phyloP scores from a whole-genome alignment of 2,888 invertebrate genomes.

The Beris chalybata region DNA sequence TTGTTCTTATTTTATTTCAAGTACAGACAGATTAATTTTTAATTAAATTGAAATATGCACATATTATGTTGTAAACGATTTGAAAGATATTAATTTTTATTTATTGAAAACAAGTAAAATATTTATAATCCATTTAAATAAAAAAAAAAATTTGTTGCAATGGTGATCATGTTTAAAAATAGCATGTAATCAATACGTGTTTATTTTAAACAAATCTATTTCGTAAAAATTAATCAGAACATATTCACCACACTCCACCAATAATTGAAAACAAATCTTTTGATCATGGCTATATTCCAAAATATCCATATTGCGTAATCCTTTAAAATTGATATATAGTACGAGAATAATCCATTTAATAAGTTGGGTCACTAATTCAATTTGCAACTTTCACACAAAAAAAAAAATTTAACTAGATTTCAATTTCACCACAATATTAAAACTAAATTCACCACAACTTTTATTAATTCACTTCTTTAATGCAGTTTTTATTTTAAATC shows the following conservation, averaged over 20 bases:
- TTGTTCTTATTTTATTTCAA: no score
- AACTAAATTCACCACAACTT: not conserved
- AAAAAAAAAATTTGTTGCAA: no score
- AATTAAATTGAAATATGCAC: no score
- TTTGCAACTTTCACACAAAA: conserved; percentile 1
- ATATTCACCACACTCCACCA: conserved; percentile 18
- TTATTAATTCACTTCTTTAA: conserved; percentile 14
- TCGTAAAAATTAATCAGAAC: conserved; percentile 13
- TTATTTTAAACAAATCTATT: not conserved
- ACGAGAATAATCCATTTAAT: not conserved
- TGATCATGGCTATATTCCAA: conserved; percentile 2
- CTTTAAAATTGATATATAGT: not conserved
- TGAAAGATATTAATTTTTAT: no score
- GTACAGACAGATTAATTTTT: no score
- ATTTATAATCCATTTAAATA: no score
- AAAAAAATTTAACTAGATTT: not conserved
- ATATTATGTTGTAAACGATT: no score
- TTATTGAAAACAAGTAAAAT: no score
- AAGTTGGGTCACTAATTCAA: not conserved
- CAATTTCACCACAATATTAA: not conserved
- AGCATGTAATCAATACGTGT: no score
- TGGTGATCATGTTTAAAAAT: no score
- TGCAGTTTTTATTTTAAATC: not conserved
- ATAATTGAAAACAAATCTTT: not conserved
- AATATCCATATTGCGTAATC: conserved; percentile 24